A percentile compares a stretch with the other conserved stretches of the same genome.
Conservation (phyloP, 2,888 invertebrate species). For the Eutolmus rufibarbis region DNA sequence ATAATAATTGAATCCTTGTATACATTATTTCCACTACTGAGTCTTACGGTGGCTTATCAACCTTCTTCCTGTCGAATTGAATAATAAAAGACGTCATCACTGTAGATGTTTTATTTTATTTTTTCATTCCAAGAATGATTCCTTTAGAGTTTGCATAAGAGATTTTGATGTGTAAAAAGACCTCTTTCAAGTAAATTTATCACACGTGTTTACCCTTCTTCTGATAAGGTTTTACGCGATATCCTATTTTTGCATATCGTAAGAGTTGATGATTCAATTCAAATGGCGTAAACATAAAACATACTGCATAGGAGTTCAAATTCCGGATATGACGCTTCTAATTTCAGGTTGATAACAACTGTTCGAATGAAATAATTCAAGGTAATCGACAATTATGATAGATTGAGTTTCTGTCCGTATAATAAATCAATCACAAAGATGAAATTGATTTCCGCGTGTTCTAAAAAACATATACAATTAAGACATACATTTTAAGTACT, state of each 20-base stretch:
- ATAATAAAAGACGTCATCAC: not conserved
- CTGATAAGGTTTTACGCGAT: not conserved
- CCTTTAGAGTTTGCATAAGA: not conserved
- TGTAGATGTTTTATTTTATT: not conserved
- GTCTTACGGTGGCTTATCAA: not conserved
- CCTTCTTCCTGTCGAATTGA: not conserved
- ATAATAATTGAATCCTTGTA: no score
- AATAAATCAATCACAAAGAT: not conserved
- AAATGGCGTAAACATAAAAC: not conserved
- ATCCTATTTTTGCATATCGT: not conserved
- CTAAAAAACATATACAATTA: no score
- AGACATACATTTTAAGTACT: no score
- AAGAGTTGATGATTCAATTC: not conserved
- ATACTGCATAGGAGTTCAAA: not conserved
- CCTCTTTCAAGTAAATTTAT: not conserved
- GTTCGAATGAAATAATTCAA: not conserved
- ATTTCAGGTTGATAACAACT: not conserved
- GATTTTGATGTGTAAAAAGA: not conserved
- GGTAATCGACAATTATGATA: not conserved
- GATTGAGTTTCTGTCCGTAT: not conserved
- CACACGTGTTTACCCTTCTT: not conserved
- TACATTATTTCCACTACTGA: not conserved
- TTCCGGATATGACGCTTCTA: not conserved
- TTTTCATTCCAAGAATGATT: not conserved
- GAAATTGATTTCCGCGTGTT: not conserved